Evolutionary conservation across 2,888 invertebrate genomes (phyloP).

Genomic region (Trachelus iudaicus): DNA sequence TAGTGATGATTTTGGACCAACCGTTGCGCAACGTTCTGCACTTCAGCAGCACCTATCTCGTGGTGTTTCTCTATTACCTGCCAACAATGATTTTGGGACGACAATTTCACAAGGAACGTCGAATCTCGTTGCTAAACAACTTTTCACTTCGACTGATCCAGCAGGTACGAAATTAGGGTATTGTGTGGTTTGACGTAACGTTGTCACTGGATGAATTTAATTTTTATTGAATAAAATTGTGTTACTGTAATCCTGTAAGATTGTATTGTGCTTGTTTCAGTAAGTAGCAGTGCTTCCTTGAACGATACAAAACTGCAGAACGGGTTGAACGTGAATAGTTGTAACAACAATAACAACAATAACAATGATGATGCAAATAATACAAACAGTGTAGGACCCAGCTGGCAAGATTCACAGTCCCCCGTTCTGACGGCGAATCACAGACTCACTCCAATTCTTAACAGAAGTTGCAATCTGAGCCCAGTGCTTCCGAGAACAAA

Average conservation of each 20-base stretch:
- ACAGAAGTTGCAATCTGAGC: slow-evolving; percentile 51
- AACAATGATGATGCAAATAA: slow-evolving; percentile 28
- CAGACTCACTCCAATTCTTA: slow-evolving; percentile 55
- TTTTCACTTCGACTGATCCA: slow-evolving; percentile 35
- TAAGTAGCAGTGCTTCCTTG: slow-evolving; percentile 57
- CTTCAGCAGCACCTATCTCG: background rate
- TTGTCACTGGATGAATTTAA: background rate
- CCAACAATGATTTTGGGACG: background rate
- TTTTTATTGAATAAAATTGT: background rate
- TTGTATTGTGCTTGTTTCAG: slow-evolving; percentile 32
- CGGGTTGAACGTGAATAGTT: slow-evolving; percentile 38
- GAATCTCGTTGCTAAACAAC: slow-evolving; percentile 51
- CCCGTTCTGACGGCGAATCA: slow-evolving; percentile 45
- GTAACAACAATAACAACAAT: slow-evolving; percentile 28
- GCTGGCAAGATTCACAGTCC: slow-evolving; percentile 53
- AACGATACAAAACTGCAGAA: slow-evolving; percentile 58
- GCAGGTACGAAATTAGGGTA: slow-evolving; percentile 4
- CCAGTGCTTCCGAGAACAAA: slow-evolving; percentile 50
- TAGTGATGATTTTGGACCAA: slow-evolving; percentile 66
- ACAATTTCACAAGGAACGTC: slow-evolving; percentile 15
- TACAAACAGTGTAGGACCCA: slow-evolving; percentile 35
- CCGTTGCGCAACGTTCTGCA: slow-evolving; percentile 43
- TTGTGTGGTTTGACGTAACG: background rate
- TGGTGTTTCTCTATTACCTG: background rate
- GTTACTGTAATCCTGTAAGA: background rate